Evolutionary conservation across 2,888 invertebrate species (phyloP), one percentile per base, ranked within the genome.

Genomic region (Drosophila basisetae): DNA sequence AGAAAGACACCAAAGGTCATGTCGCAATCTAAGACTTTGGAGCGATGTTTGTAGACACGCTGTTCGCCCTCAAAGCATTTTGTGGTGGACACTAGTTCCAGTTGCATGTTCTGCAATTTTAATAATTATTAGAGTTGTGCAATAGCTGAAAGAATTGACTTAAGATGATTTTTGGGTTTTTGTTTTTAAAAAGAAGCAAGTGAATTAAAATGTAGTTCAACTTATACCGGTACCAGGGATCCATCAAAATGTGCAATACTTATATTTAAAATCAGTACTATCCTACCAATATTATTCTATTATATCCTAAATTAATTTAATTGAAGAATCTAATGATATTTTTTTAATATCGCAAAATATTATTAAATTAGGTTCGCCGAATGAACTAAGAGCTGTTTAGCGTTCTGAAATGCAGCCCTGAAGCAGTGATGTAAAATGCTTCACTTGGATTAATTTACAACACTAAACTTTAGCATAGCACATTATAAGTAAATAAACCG

Each of bases 1-100:
- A 99, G 91, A 92, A 96, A 99, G 43, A 99, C 94, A 0, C 97
- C 97, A 93, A 99, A 98, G 91, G 97, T 98, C 98, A 99, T 99
- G 78, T 95, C 95, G 93, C 99, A 99, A 91, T 96, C 95, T 71
- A 98, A 92, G 83, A 96, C 96, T 33, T 94, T 93, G 2, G 93
- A 93, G 16, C 68, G 68, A 72, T 93, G 93, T 28, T 90, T 91
- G 64, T 92, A 93, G 4, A 93, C 84, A 49, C 92, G 88, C 56
- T 93, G 92, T 54, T 92, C 92, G 41, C 93, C 92, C 47, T 83
- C 90, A 50, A 89, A 92, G 71, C 83, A 84, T 76, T 91, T 92
- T 6, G 70, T 66, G 18, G 71, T 73, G 6, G 92, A 91, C 25
- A 92, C 31, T n/a, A 91, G 76, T 68, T 92, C 89, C 4, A 92